phyloP scores from a whole-genome alignment of 1,140 invertebrate genomes.

The Drosophila mauritiana region DNA sequence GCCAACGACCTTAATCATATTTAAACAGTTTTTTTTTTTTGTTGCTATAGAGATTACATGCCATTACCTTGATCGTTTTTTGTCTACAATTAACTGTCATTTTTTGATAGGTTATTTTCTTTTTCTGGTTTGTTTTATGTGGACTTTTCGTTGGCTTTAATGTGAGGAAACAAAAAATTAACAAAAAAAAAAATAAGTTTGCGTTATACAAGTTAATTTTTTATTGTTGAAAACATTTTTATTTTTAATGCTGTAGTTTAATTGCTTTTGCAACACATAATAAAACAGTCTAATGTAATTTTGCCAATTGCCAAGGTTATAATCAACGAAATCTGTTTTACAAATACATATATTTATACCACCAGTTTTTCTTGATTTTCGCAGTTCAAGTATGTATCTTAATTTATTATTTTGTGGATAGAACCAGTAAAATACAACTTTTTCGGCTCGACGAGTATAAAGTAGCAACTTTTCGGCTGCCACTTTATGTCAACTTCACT shows the following conservation, averaged over 20 bases:
- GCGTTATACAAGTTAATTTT: slow-evolving; percentile 3
- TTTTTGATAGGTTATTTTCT: slow-evolving; percentile 44
- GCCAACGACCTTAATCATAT: slow-evolving; percentile 70
- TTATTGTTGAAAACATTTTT: not conserved
- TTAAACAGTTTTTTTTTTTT: slow-evolving; percentile 55
- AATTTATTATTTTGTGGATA: not conserved
- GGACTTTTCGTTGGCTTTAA: slow-evolving; percentile 10
- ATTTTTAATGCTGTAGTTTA: not conserved
- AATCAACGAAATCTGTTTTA: too few species aligned
- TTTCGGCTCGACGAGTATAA: not conserved
- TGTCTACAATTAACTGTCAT: slow-evolving; percentile 71
- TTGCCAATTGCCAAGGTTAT: too few species aligned
- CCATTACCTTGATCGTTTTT: slow-evolving; percentile 72
- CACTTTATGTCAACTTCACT: slow-evolving; percentile 61
- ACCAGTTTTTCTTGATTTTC: not conserved
- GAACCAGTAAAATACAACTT: not conserved
- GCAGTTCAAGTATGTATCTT: not conserved
- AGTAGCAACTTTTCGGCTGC: slow-evolving; percentile 14
- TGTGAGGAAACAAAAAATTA: slow-evolving; percentile 10
- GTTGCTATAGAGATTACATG: slow-evolving; percentile 53
- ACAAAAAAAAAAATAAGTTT: slow-evolving; percentile 1
- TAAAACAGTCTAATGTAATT: too few species aligned
- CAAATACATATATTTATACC: not conserved
- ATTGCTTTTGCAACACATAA: not conserved
- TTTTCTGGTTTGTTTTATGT: slow-evolving; percentile 22